phyloP scores from a whole-genome alignment of 2,113 vertebrate genomes.

The Ascaphus truei region DNA sequence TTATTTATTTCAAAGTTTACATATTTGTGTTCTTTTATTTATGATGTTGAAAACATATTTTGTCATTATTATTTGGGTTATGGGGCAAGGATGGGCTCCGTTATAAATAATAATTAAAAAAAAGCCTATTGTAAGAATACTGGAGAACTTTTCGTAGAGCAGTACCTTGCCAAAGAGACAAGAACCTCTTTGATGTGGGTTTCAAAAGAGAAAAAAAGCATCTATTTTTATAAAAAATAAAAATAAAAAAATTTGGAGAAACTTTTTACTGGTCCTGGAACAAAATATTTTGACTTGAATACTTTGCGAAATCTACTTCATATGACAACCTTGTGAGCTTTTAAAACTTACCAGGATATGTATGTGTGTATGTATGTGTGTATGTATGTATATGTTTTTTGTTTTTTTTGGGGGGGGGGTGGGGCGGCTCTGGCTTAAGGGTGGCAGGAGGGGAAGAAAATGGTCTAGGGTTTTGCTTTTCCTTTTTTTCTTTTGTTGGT shows the following conservation, averaged over 20 bases:
- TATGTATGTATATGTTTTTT: no score
- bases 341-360: slow-evolving; percentile 96
- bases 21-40: slow-evolving; percentile 73
- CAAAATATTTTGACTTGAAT: slow-evolving; percentile 99
- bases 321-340: slow-evolving; percentile 98
- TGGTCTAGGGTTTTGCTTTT: slow-evolving; percentile 61
- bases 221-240: slow-evolving; percentile 96
- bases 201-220: slow-evolving; percentile 79
- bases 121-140: slow-evolving; percentile 94
- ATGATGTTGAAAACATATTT: slow-evolving; percentile 70
- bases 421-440: slow-evolving; percentile 40
- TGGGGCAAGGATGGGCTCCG: slow-evolving; percentile 79
- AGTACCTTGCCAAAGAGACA: slow-evolving; percentile 99
- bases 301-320: slow-evolving; percentile 98
- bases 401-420: slow-evolving; percentile 8
- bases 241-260: slow-evolving; percentile 93
- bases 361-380: no score
- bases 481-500: slow-evolving; percentile 54
- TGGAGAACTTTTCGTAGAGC: slow-evolving; percentile 93
- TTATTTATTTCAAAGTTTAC: slow-evolving; percentile 67
- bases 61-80: slow-evolving; percentile 78
- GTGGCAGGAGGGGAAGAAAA: slow-evolving; percentile 80
- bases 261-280: slow-evolving; percentile 99
- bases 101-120: no score
- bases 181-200: slow-evolving; percentile 99